phyloP scores from a whole-genome alignment of 92 coral and sea anemone genomes.

The Chrysogorgia sp. region DNA sequence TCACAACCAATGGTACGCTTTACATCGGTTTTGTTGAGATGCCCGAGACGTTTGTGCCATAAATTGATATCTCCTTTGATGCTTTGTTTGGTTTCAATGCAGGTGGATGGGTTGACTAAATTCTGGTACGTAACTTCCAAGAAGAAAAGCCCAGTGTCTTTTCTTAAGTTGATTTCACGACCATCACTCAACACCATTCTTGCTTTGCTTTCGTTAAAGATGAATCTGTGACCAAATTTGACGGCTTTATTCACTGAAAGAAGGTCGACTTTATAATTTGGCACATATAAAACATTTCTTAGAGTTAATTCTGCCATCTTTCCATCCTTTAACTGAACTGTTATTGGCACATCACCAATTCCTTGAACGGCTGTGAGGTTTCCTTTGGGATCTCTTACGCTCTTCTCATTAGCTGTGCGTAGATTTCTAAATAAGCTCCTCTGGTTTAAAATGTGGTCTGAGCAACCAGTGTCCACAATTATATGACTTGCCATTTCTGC shows the following conservation, averaged over 20 bases:
- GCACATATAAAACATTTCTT: conserved; percentile 8
- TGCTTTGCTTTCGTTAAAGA: conserved; percentile 4
- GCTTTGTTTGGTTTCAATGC: conserved; percentile 1
- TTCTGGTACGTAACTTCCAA: conserved; percentile 1
- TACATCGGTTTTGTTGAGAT: conserved; percentile 9
- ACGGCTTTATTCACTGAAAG: conserved; percentile 9
- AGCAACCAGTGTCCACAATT: conserved; percentile 12
- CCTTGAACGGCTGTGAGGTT: conserved; percentile 15
- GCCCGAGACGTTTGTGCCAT: conserved; percentile 21
- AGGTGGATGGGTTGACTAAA: neutral
- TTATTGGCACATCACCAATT: conserved; percentile 33
- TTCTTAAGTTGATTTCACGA: neutral
- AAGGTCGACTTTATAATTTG: conserved; percentile 19
- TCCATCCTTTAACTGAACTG: conserved; percentile 15
- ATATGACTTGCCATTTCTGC: conserved; percentile 4
- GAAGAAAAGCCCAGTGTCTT: conserved; percentile 11
- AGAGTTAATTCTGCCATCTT: neutral
- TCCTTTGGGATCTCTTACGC: conserved; percentile 7
- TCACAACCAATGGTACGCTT: conserved; percentile 31
- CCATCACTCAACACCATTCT: conserved; percentile 5
- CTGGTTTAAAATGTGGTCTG: conserved; percentile 2
- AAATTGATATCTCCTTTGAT: neutral
- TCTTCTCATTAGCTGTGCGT: neutral
- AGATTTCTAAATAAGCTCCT: neutral
- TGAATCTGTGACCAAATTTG: conserved; percentile 13